Evolutionary conservation across 30 jellyfish, hydroid and myxozoan species (phyloP).

Genomic region (Clytia hemisphaerica): DNA sequence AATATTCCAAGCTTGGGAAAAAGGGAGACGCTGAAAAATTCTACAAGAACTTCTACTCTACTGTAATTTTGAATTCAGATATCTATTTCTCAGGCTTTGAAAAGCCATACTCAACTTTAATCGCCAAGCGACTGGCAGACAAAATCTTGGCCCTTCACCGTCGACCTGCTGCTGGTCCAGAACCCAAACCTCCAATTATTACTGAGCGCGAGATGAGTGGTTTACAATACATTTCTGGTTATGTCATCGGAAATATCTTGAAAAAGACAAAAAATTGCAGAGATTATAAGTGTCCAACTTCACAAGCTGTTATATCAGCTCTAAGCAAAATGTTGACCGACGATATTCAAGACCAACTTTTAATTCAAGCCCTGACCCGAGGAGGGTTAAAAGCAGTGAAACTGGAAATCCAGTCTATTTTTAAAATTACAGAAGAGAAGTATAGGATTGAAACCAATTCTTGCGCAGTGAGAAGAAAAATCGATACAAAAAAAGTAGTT

Average conservation of each 20-base stretch:
- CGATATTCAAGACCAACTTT: constrained; percentile 19
- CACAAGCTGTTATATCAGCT: background rate
- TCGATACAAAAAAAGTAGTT: background rate
- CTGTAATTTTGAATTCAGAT: constrained; percentile 20
- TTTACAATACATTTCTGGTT: constrained; percentile 42
- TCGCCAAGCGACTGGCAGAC: constrained; percentile 31
- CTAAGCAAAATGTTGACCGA: background rate
- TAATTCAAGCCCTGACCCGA: constrained; percentile 30
- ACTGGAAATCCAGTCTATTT: constrained; percentile 5
- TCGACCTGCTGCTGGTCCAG: background rate
- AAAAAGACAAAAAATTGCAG: background rate
- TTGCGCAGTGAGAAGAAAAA: background rate
- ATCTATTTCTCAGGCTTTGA: background rate
- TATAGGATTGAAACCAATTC: constrained; percentile 19
- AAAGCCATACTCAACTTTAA: constrained; percentile 23
- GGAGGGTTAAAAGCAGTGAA: constrained; percentile 44
- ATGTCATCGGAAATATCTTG: constrained; percentile 21
- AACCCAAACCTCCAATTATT: background rate
- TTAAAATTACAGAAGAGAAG: constrained; percentile 12
- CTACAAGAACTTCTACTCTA: constrained; percentile 17
- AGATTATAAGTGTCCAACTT: background rate
- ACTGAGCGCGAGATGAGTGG: constrained; percentile 33
- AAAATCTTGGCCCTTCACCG: constrained; percentile 21
- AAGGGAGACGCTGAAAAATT: constrained; percentile 35
- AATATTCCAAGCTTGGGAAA: constrained; percentile 1